These are phyloP conservation scores for Microctonus aethiopoides DNA, from an alignment of 2,888 invertebrate genomes.

Conservation along the genomic window DNA sequence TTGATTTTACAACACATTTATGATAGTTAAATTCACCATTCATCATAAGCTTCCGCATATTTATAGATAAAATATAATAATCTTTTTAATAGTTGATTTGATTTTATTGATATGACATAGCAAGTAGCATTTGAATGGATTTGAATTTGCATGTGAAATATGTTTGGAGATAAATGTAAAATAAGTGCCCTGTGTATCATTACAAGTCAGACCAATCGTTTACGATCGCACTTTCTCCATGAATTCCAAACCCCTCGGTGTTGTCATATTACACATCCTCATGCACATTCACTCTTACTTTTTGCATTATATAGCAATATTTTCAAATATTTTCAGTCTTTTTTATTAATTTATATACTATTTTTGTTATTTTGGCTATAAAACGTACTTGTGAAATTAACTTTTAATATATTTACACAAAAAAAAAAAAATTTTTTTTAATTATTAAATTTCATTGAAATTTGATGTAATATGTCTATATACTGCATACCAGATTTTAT, in stretches of 20 bases:
- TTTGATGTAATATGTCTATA: background rate
- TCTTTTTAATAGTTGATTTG: background rate
- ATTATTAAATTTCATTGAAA: background rate
- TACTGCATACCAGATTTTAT: background rate
- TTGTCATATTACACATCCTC: slow-evolving; percentile 43
- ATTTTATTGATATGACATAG: background rate
- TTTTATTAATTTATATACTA: too few species aligned
- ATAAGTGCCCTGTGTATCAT: background rate
- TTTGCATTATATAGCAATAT: background rate
- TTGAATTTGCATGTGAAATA: background rate
- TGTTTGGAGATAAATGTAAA: background rate
- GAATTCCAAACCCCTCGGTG: slow-evolving; percentile 44
- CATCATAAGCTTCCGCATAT: background rate
- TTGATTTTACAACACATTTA: background rate
- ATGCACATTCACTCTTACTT: background rate
- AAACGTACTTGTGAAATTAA: background rate
- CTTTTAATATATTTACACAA: background rate
- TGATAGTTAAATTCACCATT: background rate
- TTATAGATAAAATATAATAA: background rate
- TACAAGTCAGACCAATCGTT: background rate
- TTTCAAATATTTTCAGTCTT: slow-evolving; percentile 21
- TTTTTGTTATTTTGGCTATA: background rate
- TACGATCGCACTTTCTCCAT: slow-evolving; percentile 44
- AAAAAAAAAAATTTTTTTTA: background rate
- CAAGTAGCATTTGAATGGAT: background rate